These are phyloP conservation scores for Gonatopus flavifemur DNA, from an alignment of 1,140 invertebrate species.

Conservation along the genomic window DNA sequence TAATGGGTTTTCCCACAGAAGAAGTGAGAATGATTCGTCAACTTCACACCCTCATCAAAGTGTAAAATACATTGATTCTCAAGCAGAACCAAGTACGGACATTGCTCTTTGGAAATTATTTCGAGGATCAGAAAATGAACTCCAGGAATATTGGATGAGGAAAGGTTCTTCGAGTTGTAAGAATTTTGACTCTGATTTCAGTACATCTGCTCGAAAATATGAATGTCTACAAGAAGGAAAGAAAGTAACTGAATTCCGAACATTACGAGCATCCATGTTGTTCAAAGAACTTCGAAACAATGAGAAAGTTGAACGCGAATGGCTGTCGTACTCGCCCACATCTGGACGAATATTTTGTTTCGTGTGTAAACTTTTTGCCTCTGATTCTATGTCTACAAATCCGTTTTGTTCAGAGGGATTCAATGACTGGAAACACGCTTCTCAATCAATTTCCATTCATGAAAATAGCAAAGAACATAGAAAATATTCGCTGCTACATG, in stretches of 20 bases:
- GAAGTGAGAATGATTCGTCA: no score
- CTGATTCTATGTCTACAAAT: constrained; percentile 3
- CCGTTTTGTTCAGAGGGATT: constrained; percentile 7
- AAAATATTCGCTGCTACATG: background rate
- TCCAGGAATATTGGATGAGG: no score
- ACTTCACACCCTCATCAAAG: no score
- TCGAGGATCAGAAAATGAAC: no score
- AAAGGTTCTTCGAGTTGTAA: no score
- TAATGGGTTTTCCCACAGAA: no score
- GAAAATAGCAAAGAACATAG: constrained; percentile 11
- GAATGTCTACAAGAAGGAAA: no score
- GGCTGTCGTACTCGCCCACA: constrained; percentile 16
- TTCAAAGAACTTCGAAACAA: constrained; percentile 1
- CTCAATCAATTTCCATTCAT: background rate
- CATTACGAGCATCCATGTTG: background rate
- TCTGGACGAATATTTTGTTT: constrained; percentile 16
- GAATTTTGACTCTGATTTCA: no score
- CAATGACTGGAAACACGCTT: constrained; percentile 15
- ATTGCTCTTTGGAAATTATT: no score
- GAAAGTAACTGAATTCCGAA: background rate
- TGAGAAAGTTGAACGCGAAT: constrained; percentile 12
- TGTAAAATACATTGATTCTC: no score
- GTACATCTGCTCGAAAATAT: no score
- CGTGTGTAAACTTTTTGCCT: constrained; percentile 17
- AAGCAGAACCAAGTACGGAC: no score